Evolutionary conservation across 2,113 vertebrate species (phyloP).

Genomic region (Picathartes gymnocephalus): DNA sequence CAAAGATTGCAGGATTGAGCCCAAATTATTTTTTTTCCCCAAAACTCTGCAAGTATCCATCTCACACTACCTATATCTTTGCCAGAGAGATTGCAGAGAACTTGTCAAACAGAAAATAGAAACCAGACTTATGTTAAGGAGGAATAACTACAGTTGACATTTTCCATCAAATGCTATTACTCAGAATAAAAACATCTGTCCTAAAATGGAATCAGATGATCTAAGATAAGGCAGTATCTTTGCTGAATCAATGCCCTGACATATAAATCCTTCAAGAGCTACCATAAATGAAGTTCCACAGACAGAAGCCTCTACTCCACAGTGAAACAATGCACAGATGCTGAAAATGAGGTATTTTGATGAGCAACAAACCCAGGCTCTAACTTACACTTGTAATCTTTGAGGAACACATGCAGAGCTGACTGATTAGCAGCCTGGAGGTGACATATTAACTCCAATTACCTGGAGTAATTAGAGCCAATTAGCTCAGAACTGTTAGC

Average conservation of each 20-base stretch:
- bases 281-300: neutral
- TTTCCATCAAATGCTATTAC: neutral
- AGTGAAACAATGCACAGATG: neutral
- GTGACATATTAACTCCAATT: neutral
- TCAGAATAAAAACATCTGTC: neutral
- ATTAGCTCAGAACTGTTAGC: neutral
- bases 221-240: neutral
- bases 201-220: neutral
- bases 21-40: accelerated
- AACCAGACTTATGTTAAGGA: neutral
- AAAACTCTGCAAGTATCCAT: neutral
- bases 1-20: neutral
- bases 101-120: neutral
- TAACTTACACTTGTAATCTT: neutral
- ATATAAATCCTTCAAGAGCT: neutral
- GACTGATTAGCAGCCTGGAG: neutral
- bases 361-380: neutral
- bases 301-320: neutral
- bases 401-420: neutral
- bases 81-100: neutral
- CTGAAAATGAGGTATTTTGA: neutral
- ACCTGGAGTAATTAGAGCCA: neutral
- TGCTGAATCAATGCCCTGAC: neutral
- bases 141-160: neutral
- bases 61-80: neutral